Conservation (phyloP, 2,113 vertebrate species). For the Chaetodon trifascialis region DNA sequence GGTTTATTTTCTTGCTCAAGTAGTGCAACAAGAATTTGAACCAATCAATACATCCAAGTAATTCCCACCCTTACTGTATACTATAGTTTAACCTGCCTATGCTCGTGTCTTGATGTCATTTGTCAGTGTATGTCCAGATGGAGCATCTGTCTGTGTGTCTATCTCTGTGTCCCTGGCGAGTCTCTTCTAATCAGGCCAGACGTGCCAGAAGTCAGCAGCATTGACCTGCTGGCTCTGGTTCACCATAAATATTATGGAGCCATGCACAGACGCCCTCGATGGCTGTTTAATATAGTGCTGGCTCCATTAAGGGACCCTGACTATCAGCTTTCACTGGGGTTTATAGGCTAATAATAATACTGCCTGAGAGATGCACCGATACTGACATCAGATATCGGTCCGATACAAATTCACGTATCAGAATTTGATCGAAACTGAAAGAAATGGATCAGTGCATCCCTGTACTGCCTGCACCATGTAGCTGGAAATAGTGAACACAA, state of each 20-base stretch:
- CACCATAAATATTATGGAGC: slow-evolving; percentile 73
- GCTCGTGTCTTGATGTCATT: neutral
- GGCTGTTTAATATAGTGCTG: slow-evolving; percentile 60
- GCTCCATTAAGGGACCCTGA: slow-evolving; percentile 34
- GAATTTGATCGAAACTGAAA: too few relatives aligned
- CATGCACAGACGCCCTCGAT: slow-evolving; percentile 40
- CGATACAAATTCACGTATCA: too few relatives aligned
- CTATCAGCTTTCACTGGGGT: slow-evolving; percentile 50
- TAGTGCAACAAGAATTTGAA: neutral
- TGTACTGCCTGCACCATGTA: neutral
- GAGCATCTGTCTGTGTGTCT: slow-evolving; percentile 9
- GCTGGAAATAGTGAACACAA: slow-evolving; percentile 17
- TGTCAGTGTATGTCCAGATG: neutral
- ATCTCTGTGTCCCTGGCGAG: slow-evolving; percentile 32
- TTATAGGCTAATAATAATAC: slow-evolving; percentile 46
- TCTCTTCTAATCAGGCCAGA: slow-evolving; percentile 58
- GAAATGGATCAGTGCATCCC: too few relatives aligned
- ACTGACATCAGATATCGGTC: too few relatives aligned
- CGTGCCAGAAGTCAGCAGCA: slow-evolving; percentile 57
- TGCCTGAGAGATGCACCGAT: neutral
- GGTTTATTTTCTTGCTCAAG: neutral
- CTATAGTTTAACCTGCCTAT: neutral
- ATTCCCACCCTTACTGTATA: neutral
- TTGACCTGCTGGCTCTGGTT: slow-evolving; percentile 66
- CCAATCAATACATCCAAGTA: neutral